A percentile compares a stretch with the other conserved stretches of the same genome.
Conservation (phyloP, 2,113 vertebrate genomes). For the Tupaia tana region DNA sequence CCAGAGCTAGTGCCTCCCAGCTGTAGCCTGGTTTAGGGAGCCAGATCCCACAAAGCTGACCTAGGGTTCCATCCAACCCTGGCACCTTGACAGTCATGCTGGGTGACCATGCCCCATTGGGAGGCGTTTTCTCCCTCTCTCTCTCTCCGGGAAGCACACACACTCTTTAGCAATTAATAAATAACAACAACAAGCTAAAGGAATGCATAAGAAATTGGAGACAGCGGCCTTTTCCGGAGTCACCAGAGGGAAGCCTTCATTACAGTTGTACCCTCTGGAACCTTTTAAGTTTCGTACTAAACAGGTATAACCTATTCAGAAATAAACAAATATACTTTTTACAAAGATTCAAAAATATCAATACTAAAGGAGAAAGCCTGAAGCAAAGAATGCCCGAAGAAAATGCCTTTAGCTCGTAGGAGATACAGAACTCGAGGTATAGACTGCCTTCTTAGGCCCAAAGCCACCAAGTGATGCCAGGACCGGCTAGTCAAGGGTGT, state of each 20-base stretch:
- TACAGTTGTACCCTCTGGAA: too few relatives aligned
- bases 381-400: neutral
- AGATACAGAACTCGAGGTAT: neutral
- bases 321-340: neutral
- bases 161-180: too few relatives aligned
- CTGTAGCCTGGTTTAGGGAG: too few relatives aligned
- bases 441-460: neutral
- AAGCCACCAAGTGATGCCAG: neutral
- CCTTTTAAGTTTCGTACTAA: neutral
- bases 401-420: neutral
- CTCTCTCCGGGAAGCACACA: too few relatives aligned
- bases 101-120: too few relatives aligned
- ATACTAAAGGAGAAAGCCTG: neutral
- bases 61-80: too few relatives aligned
- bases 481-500: fast-evolving
- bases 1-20: too few relatives aligned
- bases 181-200: too few relatives aligned
- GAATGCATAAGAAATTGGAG: too few relatives aligned
- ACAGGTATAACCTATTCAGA: neutral
- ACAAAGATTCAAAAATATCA: neutral
- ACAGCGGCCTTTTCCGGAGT: neutral
- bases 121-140: too few relatives aligned
- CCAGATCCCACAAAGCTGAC: too few relatives aligned
- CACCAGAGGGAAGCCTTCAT: fast-evolving
- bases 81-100: too few relatives aligned